These are phyloP conservation scores for Cryptomyrus ogoouensis DNA, from an alignment of 2,113 vertebrate species.

Conservation along the genomic window DNA sequence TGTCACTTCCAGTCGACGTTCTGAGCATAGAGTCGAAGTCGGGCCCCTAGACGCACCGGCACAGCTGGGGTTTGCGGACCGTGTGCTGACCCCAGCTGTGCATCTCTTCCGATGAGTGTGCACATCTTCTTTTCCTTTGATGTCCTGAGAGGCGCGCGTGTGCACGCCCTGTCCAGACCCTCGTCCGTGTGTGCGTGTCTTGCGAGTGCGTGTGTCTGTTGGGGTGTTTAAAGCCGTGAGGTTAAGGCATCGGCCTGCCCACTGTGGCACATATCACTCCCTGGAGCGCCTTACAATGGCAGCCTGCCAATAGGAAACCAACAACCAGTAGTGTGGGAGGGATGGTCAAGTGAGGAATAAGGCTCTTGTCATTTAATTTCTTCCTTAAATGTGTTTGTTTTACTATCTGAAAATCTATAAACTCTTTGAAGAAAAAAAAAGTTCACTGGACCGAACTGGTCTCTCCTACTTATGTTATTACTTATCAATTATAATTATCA, in stretches of 20 bases:
- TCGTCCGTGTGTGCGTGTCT: constrained; percentile 32
- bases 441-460: constrained; percentile 91
- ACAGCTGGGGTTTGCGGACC: constrained; percentile 59
- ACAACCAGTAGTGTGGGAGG: constrained; percentile 92
- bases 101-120: constrained; percentile 64
- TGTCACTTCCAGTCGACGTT: constrained; percentile 8
- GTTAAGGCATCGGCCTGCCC: constrained; percentile 57
- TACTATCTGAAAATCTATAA: constrained; percentile 89
- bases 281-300: constrained; percentile 83
- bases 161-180: constrained; percentile 29
- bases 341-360: constrained; percentile 81
- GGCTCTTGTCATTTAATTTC: constrained; percentile 73
- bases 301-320: constrained; percentile 70
- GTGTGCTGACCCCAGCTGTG: constrained; percentile 71
- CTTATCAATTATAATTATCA: constrained; percentile 70
- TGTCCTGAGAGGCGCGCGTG: constrained; percentile 51
- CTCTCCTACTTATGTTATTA: constrained; percentile 89
- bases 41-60: constrained; percentile 58
- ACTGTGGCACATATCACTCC: constrained; percentile 63
- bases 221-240: constrained; percentile 61
- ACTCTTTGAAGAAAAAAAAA: constrained; percentile 82
- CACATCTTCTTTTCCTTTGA: constrained; percentile 61
- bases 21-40: constrained; percentile 43
- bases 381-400: constrained; percentile 91
- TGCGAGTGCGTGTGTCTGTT: constrained; percentile 42